Percentiles rank a stretch among this genome's conserved stretches.
Conservation (phyloP, 2,113 vertebrate genomes). For the Romanogobio albipinnatus region DNA sequence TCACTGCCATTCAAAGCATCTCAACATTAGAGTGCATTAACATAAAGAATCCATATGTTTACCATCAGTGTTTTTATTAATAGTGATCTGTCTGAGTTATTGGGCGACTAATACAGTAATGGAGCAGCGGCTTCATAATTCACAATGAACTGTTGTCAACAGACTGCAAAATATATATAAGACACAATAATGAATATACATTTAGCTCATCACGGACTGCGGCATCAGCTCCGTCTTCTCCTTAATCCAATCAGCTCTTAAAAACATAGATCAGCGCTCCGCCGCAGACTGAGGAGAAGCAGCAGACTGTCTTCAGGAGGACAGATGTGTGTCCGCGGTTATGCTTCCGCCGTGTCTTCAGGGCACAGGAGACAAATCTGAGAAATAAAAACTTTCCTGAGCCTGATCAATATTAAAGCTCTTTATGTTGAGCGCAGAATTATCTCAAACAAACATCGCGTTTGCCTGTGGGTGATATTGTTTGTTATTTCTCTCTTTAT, state of each 20-base stretch:
- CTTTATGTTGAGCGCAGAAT: not conserved
- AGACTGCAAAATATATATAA: slow-evolving; percentile 61
- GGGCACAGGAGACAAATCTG: slow-evolving; percentile 47
- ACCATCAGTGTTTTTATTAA: slow-evolving; percentile 43
- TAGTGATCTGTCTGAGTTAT: slow-evolving; percentile 48
- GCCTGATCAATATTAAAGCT: slow-evolving; percentile 47
- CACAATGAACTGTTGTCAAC: slow-evolving; percentile 62
- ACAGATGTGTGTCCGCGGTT: not conserved
- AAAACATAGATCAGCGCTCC: slow-evolving; percentile 48
- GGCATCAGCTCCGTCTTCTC: slow-evolving; percentile 45
- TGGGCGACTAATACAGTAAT: slow-evolving; percentile 58
- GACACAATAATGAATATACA: slow-evolving; percentile 62
- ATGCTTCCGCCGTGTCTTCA: slow-evolving; percentile 18
- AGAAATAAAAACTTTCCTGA: slow-evolving; percentile 31
- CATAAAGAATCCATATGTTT: slow-evolving; percentile 46
- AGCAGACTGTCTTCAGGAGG: no score
- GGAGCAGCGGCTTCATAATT: slow-evolving; percentile 59
- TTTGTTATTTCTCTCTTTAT: slow-evolving; percentile 9
- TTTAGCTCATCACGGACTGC: slow-evolving; percentile 57
- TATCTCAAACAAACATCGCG: not conserved
- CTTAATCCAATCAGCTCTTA: slow-evolving; percentile 53
- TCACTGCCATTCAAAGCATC: slow-evolving; percentile 11
- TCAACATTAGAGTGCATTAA: slow-evolving; percentile 23
- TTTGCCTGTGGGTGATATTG: not conserved
- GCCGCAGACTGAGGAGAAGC: slow-evolving; percentile 1